Evolutionary conservation across 2,113 vertebrate genomes (phyloP).

Genomic region (Chelonoidis abingdonii): DNA sequence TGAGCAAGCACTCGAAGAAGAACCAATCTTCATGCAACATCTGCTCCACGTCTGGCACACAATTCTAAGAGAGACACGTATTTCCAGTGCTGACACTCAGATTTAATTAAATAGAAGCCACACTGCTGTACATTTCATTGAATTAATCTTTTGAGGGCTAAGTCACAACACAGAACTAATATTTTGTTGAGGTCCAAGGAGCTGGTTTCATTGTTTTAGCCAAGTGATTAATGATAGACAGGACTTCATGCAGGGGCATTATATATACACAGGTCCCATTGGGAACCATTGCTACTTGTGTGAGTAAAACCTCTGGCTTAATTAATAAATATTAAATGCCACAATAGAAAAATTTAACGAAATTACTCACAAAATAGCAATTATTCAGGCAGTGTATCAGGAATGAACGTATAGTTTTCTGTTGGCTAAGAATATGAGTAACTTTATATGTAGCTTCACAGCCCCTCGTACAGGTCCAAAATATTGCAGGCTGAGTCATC

Average conservation of each 20-base stretch:
- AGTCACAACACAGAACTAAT: neutral
- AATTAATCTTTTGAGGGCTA: neutral
- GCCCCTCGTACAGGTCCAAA: neutral
- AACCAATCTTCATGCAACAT: neutral
- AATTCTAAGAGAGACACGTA: neutral
- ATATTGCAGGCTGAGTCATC: neutral
- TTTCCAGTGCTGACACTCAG: neutral
- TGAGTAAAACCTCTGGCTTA: neutral
- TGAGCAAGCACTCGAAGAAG: no score
- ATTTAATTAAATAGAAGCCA: neutral
- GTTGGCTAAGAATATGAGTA: neutral
- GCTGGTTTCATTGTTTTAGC: neutral
- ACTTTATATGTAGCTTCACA: neutral
- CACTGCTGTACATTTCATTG: no score
- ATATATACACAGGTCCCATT: rapidly evolving
- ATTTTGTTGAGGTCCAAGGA: neutral
- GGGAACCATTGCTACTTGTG: neutral
- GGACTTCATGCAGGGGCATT: neutral
- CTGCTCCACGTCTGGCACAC: neutral
- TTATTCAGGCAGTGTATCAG: neutral
- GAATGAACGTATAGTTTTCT: neutral
- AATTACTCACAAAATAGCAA: neutral
- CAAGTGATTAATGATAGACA: neutral
- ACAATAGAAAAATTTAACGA: neutral
- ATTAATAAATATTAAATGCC: neutral